Evolutionary conservation across 2,888 invertebrate genomes (phyloP).

Genomic region (Pterostichus niger): DNA sequence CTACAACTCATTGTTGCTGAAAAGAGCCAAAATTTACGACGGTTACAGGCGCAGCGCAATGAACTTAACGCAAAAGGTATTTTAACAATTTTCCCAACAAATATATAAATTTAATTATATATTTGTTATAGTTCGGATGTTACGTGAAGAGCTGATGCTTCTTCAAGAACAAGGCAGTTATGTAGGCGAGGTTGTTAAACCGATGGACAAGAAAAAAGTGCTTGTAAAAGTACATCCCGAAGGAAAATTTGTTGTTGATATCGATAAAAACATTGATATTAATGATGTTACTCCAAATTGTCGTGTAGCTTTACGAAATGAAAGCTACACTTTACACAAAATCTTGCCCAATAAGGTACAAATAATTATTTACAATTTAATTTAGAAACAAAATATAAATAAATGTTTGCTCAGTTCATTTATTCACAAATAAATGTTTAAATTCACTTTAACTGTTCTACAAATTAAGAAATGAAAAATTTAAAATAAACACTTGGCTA

Average conservation of each 20-base stretch:
- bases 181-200: conserved; percentile 99
- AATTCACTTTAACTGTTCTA: too few species aligned
- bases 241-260: conserved; percentile 99
- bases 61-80: conserved; percentile 98
- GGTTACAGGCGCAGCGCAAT: conserved; percentile 98
- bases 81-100: conserved; percentile 12
- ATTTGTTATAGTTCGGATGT: conserved; percentile 89
- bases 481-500: too few species aligned
- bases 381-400: too few species aligned
- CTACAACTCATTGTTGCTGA: conserved; percentile 97
- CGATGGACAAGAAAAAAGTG: conserved; percentile 99
- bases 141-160: conserved; percentile 97
- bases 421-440: too few species aligned
- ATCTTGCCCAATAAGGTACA: conserved; percentile 96
- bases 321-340: conserved; percentile 99
- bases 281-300: conserved; percentile 98
- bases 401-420: too few species aligned
- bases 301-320: conserved; percentile 97
- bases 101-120: conserved; percentile 21
- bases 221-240: conserved; percentile 99
- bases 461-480: too few species aligned
- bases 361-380: neutral
- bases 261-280: conserved; percentile 99
- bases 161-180: conserved; percentile 99
- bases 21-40: conserved; percentile 96